These are phyloP conservation scores for Bombus breviceps DNA, from an alignment of 1,140 invertebrate genomes.

Conservation along the genomic window DNA sequence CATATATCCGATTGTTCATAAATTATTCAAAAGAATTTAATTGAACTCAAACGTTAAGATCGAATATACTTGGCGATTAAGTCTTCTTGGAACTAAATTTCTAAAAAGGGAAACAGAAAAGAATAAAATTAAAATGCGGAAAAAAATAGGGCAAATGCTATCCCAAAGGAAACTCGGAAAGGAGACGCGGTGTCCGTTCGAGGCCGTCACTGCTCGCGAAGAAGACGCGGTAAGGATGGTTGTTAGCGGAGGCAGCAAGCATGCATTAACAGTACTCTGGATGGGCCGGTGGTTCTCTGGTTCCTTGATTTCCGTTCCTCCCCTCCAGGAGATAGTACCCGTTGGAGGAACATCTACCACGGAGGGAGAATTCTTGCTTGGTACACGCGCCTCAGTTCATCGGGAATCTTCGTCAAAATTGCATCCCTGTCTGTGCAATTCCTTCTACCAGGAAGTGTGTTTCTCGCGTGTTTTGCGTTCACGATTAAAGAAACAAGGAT, in stretches of 20 bases:
- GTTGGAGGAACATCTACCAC: slow-evolving; percentile 53
- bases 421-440: slow-evolving; percentile 62
- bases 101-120: neutral
- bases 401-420: slow-evolving; percentile 77
- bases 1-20: no score
- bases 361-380: slow-evolving; percentile 72
- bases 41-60: no score
- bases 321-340: slow-evolving; percentile 59
- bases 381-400: slow-evolving; percentile 75
- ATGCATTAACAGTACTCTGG: slow-evolving; percentile 82
- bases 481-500: slow-evolving; percentile 8
- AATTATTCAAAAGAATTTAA: no score
- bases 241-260: slow-evolving; percentile 80
- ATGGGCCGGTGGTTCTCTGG: slow-evolving; percentile 76
- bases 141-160: no score
- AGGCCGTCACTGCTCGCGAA: slow-evolving; percentile 64
- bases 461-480: slow-evolving; percentile 33
- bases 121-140: slow-evolving; percentile 29
- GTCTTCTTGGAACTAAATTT: neutral
- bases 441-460: slow-evolving; percentile 37
- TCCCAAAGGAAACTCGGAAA: slow-evolving; percentile 3
- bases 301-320: slow-evolving; percentile 69
- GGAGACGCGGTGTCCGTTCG: slow-evolving; percentile 61
- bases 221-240: slow-evolving; percentile 72
- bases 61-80: neutral